Percentiles rank a stretch among this genome's conserved stretches.
Conservation (phyloP, 2,888 invertebrate species). For the Athetis lepigone region DNA sequence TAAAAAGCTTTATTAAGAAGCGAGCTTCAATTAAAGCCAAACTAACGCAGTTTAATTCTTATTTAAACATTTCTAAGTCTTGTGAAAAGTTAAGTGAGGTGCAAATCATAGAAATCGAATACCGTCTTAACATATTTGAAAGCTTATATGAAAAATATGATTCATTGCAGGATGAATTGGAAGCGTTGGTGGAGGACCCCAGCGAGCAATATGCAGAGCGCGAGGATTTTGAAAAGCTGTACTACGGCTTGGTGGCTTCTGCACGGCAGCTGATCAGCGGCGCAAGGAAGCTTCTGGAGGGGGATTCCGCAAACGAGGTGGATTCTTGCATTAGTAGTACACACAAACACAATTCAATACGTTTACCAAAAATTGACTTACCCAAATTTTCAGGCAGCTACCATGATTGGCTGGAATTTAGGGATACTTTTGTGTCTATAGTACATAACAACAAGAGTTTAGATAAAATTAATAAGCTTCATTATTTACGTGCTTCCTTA, state of each 20-base stretch:
- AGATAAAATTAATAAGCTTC: no score
- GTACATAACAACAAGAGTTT: no score
- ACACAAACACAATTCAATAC: no score
- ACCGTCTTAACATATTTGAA: constrained; percentile 16
- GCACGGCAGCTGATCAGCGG: constrained; percentile 30
- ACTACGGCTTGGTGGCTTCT: constrained; percentile 26
- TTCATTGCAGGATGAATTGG: constrained; percentile 14
- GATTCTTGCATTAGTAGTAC: no score
- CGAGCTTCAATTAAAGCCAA: constrained; percentile 23
- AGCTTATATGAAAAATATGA: constrained; percentile 25
- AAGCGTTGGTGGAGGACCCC: constrained; percentile 27
- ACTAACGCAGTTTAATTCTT: constrained; percentile 12
- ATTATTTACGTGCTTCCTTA: no score
- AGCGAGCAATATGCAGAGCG: constrained; percentile 32
- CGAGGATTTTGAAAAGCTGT: constrained; percentile 26
- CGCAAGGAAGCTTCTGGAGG: not conserved
- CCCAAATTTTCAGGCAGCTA: no score
- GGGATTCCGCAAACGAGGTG: no score
- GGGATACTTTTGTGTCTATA: no score
- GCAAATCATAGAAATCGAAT: constrained; percentile 11
- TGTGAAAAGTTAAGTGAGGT: constrained; percentile 19
- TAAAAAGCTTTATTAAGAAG: constrained; percentile 16
- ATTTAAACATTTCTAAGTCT: constrained; percentile 5
- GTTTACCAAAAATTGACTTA: no score
- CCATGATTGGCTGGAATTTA: no score